Conservation (phyloP, 2,113 vertebrate genomes). For the Motacilla alba region DNA sequence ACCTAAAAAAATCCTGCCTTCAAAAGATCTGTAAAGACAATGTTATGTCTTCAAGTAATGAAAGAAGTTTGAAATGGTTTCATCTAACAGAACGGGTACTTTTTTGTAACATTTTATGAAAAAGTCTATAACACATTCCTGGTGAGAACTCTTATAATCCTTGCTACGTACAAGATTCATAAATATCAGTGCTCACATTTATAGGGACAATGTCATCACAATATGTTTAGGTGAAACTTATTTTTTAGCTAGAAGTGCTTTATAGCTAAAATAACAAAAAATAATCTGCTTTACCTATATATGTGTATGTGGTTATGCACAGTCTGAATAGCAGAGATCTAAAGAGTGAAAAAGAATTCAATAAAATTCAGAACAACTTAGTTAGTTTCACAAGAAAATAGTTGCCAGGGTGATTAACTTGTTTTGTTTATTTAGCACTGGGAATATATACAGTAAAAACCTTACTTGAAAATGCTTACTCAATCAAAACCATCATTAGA, state of each 20-base stretch:
- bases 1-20: conserved; percentile 33
- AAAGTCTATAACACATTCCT: not conserved
- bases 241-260: not conserved
- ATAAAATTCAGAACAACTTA: not conserved
- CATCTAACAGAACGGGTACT: not conserved
- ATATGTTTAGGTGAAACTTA: not conserved
- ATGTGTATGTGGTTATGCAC: not conserved
- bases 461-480: conserved; percentile 47
- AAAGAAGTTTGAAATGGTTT: conserved; percentile 41
- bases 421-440: not conserved
- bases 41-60: conserved; percentile 43
- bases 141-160: not conserved
- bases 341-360: not conserved
- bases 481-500: conserved; percentile 48
- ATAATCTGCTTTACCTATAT: not conserved
- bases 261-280: not conserved
- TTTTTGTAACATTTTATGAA: not conserved
- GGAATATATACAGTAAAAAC: not conserved
- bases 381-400: not conserved
- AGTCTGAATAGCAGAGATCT: not conserved
- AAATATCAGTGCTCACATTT: conserved; percentile 10
- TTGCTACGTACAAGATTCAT: not conserved
- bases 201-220: not conserved
- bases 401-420: not conserved
- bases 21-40: conserved; percentile 56